Conservation (phyloP, 1,140 invertebrate genomes). For the Coelopa frigida region DNA sequence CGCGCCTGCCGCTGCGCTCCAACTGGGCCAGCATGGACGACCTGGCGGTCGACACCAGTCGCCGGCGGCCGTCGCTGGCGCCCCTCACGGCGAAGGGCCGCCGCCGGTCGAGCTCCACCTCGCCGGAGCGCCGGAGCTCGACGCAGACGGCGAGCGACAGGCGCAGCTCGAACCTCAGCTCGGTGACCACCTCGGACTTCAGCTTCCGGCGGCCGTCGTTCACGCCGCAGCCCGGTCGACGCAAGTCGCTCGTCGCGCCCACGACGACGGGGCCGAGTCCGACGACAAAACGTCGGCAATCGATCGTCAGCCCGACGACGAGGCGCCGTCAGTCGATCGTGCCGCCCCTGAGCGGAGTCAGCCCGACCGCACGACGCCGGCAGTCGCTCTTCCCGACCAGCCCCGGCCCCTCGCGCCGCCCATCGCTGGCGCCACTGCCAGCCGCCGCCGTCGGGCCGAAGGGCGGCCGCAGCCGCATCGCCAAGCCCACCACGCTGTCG, state of each 20-base stretch:
- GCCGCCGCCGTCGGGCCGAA: too few species aligned
- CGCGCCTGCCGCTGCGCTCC: constrained; percentile 22
- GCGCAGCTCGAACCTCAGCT: constrained; percentile 38
- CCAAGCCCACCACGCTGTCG: constrained; percentile 37
- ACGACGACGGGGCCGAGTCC: background rate
- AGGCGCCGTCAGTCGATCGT: background rate
- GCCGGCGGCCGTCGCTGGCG: constrained; percentile 15
- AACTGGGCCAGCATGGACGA: constrained; percentile 40
- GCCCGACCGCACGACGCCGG: too few species aligned
- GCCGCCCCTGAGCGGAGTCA: background rate
- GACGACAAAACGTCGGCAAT: background rate
- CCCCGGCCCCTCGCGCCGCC: too few species aligned
- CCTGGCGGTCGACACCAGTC: constrained; percentile 14
- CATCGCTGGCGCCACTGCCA: constrained; percentile 33
- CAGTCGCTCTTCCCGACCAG: too few species aligned
- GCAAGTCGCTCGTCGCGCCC: constrained; percentile 11
- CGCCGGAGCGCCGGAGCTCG: constrained; percentile 36
- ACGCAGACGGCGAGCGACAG: constrained; percentile 40
- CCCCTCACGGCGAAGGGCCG: constrained; percentile 10
- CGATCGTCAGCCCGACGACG: background rate
- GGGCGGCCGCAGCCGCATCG: too few species aligned
- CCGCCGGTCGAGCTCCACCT: constrained; percentile 37
- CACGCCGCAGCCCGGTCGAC: constrained; percentile 7
- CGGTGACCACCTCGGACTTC: constrained; percentile 39
- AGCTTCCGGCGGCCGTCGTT: constrained; percentile 32